phyloP scores from a whole-genome alignment of 2,888 invertebrate genomes.

The Dioctria rufipes region DNA sequence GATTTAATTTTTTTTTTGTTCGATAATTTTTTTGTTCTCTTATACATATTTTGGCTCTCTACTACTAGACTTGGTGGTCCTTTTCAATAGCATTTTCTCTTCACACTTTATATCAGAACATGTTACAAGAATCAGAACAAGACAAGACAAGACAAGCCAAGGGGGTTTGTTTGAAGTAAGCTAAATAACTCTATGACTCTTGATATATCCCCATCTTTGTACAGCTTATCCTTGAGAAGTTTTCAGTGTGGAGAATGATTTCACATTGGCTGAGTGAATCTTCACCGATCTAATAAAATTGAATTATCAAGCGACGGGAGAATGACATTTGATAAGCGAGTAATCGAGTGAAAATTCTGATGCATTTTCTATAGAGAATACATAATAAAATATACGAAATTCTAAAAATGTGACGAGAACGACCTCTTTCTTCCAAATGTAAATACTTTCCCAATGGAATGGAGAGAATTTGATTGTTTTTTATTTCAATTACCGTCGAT shows the following conservation, averaged over 20 bases:
- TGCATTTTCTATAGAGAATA: neutral
- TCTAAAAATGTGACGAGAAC: neutral
- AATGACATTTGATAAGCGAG: constrained; percentile 44
- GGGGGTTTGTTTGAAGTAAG: neutral
- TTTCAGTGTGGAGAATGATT: neutral
- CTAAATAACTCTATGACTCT: neutral
- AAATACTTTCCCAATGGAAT: too few relatives aligned
- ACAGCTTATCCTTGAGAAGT: constrained; percentile 30
- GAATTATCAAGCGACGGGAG: constrained; percentile 58
- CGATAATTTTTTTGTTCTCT: constrained; percentile 29
- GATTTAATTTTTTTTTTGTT: constrained; percentile 51
- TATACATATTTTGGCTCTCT: constrained; percentile 15
- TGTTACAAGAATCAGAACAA: constrained; percentile 38
- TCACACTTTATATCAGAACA: constrained; percentile 45
- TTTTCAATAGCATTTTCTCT: constrained; percentile 38
- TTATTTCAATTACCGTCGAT: neutral
- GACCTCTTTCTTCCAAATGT: neutral
- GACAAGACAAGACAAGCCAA: constrained; percentile 21
- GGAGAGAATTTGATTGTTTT: too few relatives aligned
- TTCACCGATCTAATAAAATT: constrained; percentile 55
- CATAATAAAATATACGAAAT: too few relatives aligned
- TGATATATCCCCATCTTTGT: neutral
- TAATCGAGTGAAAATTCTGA: constrained; percentile 16
- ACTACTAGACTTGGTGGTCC: neutral
- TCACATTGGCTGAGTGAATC: constrained; percentile 24